These are phyloP conservation scores for Monochamus alternatus DNA, from an alignment of 2,888 invertebrate genomes.

Conservation along the genomic window DNA sequence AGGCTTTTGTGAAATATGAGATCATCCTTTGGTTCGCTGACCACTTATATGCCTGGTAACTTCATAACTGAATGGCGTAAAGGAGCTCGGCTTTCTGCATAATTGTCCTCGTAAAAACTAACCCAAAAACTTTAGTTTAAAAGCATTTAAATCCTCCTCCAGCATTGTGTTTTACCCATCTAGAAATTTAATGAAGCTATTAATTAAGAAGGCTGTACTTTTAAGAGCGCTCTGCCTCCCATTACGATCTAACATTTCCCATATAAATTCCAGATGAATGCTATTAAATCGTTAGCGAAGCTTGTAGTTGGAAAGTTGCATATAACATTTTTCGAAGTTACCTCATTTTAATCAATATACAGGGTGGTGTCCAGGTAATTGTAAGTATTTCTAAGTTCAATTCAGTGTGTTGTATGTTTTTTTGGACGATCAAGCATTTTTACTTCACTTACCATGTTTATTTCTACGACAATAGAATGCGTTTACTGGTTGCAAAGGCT, in stretches of 20 bases:
- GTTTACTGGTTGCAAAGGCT: no score
- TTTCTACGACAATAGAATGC: no score
- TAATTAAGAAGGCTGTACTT: slow-evolving; percentile 38
- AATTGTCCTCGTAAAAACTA: slow-evolving; percentile 50
- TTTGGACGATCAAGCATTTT: no score
- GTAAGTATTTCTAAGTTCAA: no score
- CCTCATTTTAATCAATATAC: no score
- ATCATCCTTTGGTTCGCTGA: slow-evolving; percentile 56
- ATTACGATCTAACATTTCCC: slow-evolving; percentile 29
- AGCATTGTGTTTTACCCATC: slow-evolving; percentile 38
- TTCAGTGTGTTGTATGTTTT: neutral
- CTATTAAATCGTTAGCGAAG: neutral
- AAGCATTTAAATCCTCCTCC: slow-evolving; percentile 48
- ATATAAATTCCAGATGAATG: slow-evolving; percentile 18
- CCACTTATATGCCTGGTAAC: slow-evolving; percentile 53
- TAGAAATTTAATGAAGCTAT: slow-evolving; percentile 43
- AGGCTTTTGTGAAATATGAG: slow-evolving; percentile 56
- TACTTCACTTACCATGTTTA: no score
- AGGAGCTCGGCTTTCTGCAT: slow-evolving; percentile 49
- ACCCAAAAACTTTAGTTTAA: slow-evolving; percentile 42
- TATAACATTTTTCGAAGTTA: no score
- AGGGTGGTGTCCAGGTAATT: no score
- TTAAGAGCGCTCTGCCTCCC: slow-evolving; percentile 24
- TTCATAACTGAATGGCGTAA: slow-evolving; percentile 54
- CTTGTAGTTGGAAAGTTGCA: neutral